Percentiles rank a stretch among this genome's conserved stretches.
Evolutionary conservation across 2,888 invertebrate genomes (phyloP).

Genomic region (Lycocerus yunnanus): DNA sequence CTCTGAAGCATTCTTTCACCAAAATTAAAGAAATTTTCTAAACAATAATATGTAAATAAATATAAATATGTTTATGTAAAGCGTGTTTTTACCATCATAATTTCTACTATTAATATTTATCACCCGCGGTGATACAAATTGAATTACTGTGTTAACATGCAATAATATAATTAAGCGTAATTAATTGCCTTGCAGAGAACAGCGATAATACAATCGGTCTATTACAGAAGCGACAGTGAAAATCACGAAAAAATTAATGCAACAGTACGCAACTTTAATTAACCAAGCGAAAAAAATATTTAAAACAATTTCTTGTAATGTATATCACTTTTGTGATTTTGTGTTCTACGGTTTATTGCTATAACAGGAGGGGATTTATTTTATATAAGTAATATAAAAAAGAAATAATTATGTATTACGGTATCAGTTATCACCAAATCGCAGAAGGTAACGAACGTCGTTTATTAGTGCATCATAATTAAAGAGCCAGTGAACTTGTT

Average conservation of each 20-base stretch:
- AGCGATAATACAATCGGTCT: background rate
- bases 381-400: conserved; percentile 13
- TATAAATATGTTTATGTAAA: background rate
- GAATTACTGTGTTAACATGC: background rate
- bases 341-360: conserved; percentile 12
- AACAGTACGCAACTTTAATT: background rate
- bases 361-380: conserved; percentile 5
- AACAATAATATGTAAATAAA: background rate
- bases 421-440: background rate
- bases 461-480: background rate
- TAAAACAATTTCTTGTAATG: background rate
- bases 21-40: background rate
- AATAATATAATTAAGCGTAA: background rate
- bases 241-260: background rate
- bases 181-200: background rate
- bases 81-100: background rate
- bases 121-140: background rate
- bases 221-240: background rate
- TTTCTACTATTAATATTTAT: background rate
- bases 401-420: conserved; percentile 12
- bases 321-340: background rate
- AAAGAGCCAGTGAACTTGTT: background rate
- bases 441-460: background rate
- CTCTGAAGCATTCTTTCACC: no score
- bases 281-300: background rate